Conservation (phyloP, 2,113 vertebrate species). For the Alethe diademata region DNA sequence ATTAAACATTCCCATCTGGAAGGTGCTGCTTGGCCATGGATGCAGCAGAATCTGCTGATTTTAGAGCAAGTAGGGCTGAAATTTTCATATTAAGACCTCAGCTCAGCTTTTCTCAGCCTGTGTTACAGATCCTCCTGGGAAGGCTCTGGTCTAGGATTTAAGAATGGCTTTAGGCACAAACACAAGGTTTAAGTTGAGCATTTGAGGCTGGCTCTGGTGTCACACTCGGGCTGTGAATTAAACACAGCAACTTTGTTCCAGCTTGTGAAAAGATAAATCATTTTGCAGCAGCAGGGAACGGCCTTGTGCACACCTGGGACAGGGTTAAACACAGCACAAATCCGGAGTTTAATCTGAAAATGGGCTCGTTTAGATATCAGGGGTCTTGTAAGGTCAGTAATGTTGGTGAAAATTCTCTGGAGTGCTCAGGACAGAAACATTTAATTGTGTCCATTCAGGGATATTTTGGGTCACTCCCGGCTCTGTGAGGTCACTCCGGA, state of each 20-base stretch:
- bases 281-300: background rate
- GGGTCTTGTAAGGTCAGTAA: accelerated
- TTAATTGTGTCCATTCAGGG: background rate
- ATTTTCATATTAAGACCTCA: accelerated
- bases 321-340: accelerated
- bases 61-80: background rate
- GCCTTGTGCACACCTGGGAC: background rate
- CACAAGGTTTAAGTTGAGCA: background rate
- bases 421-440: background rate
- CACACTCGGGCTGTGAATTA: background rate
- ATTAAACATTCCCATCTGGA: background rate
- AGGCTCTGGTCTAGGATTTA: background rate
- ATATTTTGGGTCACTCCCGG: background rate
- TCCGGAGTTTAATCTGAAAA: background rate
- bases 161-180: background rate
- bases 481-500: too few species aligned
- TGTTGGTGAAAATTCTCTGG: background rate
- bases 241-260: background rate
- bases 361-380: background rate
- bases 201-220: background rate
- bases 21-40: background rate
- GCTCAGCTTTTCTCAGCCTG: background rate
- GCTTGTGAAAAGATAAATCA: background rate
- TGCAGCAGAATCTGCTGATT: background rate
- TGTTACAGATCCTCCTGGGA: too few species aligned